Percentiles rank a stretch among this genome's conserved stretches.
Conservation (phyloP, 1,140 invertebrate genomes). For the Cryptotermes secundus region DNA sequence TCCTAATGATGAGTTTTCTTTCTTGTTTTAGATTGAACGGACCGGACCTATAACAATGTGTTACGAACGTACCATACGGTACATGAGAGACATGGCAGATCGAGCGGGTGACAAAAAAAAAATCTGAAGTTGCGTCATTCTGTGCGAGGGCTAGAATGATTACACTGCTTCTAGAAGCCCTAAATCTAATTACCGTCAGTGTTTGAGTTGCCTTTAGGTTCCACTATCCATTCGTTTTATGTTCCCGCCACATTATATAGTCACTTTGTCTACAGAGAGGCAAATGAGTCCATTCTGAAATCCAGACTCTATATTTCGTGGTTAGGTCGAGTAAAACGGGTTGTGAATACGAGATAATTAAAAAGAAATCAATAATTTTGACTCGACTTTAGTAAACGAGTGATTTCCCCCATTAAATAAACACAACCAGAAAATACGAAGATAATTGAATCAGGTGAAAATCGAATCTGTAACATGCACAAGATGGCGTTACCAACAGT, state of each 20-base stretch:
- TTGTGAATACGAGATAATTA: background rate
- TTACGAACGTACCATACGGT: too few relatives aligned
- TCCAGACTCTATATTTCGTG: background rate
- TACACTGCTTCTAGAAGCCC: background rate
- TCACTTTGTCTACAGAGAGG: background rate
- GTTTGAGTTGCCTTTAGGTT: background rate
- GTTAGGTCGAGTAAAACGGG: background rate
- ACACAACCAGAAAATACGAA: background rate
- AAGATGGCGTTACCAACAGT: too few relatives aligned
- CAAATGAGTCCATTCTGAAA: background rate
- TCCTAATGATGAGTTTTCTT: too few relatives aligned
- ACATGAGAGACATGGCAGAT: too few relatives aligned
- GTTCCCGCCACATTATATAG: background rate
- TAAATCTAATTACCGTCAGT: background rate
- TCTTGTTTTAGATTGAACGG: too few relatives aligned
- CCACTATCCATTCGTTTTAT: background rate
- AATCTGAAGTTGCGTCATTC: too few relatives aligned
- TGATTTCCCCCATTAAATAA: background rate
- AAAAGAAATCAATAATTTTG: background rate
- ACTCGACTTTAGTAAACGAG: background rate
- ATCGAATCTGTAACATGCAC: too few relatives aligned
- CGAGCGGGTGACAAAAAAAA: too few relatives aligned
- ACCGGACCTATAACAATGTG: too few relatives aligned
- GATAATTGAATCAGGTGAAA: too few relatives aligned
- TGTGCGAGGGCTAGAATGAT: too few relatives aligned